Evolutionary conservation across 2,888 invertebrate species (phyloP), one percentile per base, ranked within the genome.

Genomic region (Scelioninae gen. 1): DNA sequence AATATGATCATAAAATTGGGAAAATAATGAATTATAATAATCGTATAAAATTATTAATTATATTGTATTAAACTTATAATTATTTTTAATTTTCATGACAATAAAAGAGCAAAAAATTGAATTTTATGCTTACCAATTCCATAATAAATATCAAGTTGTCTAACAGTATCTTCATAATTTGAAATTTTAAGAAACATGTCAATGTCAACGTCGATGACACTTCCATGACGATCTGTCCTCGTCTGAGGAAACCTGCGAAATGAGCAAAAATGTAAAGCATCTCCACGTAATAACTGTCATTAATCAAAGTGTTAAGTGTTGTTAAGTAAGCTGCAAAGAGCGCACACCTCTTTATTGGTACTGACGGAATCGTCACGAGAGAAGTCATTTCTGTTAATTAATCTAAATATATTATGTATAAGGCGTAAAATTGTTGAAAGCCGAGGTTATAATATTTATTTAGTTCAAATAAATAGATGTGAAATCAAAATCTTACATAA

Each of bases 81-180:
- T 23, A 23, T 23, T 23, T 23, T 38, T 38, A 38, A 38, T 10
- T 38, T 10, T 38, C 38, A 38, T 38, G 5, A 38, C 2, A 38
- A 38, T 38, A 38, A 38, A 38, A 10, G 8, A 1, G 5, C 0
- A 38, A 38, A 29, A 15, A 68, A 77, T 38, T 47, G 56, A 53
- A 75, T 38, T 74, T 15, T 16, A 49, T 9, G n/a, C 65, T 60
- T 23, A 75, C 98, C 97, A 88, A 97, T 96, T 88, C 97, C 97
- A 95, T 98, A 98, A 92, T 97, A 98, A 88, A 97, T 96, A 93
- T 98, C 98, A 80, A 98, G 93, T 91, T 98, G 97, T 85, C 96
- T 94, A 0, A 98, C 96, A 6, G 97, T 97, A 87, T 97, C 97
- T 92, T 97, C 97, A 93, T 98, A 98, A 90, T 97, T 97, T 9